Evolutionary conservation across 2,113 vertebrate species (phyloP).

Genomic region (Cyanoderma ruficeps): DNA sequence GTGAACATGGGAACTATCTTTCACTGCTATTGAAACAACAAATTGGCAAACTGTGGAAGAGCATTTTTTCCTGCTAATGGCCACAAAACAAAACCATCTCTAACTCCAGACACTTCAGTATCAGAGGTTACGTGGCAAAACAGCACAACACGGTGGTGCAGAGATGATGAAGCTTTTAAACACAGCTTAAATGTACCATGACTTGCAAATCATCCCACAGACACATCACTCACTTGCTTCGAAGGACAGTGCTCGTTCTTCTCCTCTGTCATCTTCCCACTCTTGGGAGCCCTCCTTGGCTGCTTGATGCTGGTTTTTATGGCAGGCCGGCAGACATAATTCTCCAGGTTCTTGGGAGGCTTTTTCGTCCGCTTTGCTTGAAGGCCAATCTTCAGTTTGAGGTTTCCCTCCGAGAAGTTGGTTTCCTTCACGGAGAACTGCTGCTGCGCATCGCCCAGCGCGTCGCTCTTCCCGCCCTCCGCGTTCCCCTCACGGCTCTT

Average conservation of each 20-base stretch:
- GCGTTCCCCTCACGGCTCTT: conserved; percentile 39
- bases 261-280: conserved; percentile 78
- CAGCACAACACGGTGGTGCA: accelerated
- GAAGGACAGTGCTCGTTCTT: conserved; percentile 72
- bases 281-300: conserved; percentile 74
- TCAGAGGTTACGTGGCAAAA: background rate
- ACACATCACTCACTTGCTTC: conserved; percentile 72
- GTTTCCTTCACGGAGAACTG: conserved; percentile 89
- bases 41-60: background rate
- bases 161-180: background rate
- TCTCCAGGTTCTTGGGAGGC: conserved; percentile 96
- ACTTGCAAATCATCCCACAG: background rate
- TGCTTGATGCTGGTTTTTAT: conserved; percentile 89
- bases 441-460: conserved; percentile 72
- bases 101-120: background rate
- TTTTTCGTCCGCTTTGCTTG: conserved; percentile 96
- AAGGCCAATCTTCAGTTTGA: conserved; percentile 90
- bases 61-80: background rate
- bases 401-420: conserved; percentile 88
- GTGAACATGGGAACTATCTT: background rate
- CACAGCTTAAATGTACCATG: background rate
- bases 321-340: conserved; percentile 95
- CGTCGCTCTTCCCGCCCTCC: conserved; percentile 14
- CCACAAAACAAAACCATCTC: background rate
- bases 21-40: background rate